Evolutionary conservation across 2,113 vertebrate genomes (phyloP).

Genomic region (Puffinus mauretanicus): DNA sequence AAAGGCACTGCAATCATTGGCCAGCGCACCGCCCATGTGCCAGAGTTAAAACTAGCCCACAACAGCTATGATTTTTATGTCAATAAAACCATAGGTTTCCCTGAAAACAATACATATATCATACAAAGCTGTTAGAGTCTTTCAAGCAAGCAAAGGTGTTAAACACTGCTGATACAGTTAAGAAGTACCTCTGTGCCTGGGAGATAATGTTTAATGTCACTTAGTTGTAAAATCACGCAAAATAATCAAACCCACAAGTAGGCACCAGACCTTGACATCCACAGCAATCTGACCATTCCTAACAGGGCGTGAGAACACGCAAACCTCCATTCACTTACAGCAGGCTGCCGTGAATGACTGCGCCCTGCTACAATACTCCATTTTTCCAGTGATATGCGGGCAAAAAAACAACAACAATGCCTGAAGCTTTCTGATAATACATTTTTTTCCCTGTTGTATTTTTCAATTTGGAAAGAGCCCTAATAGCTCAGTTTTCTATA

Average conservation of each 20-base stretch:
- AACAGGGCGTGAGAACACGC: not conserved
- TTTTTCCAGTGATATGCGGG: too few species aligned
- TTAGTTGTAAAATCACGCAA: not conserved
- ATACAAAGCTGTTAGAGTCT: not conserved
- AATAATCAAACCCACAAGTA: not conserved
- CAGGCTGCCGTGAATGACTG: not conserved
- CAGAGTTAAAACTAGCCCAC: not conserved
- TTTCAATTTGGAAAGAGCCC: conserved; percentile 19
- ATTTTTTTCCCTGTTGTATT: not conserved
- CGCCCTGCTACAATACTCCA: not conserved
- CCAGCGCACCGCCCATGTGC: not conserved
- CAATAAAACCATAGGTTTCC: not conserved
- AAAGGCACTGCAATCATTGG: not conserved
- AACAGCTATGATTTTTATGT: not conserved
- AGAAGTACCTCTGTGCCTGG: not conserved
- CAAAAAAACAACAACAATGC: not conserved
- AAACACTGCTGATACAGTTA: not conserved
- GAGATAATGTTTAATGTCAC: not conserved
- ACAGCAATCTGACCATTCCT: not conserved
- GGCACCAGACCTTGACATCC: not conserved
- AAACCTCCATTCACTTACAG: not conserved
- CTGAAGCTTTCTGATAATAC: not conserved
- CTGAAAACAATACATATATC: not conserved
- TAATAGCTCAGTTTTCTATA: not conserved
- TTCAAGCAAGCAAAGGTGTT: not conserved